These are phyloP conservation scores for Glaucopsyche alexis DNA, from an alignment of 2,888 invertebrate genomes.

Conservation along the genomic window DNA sequence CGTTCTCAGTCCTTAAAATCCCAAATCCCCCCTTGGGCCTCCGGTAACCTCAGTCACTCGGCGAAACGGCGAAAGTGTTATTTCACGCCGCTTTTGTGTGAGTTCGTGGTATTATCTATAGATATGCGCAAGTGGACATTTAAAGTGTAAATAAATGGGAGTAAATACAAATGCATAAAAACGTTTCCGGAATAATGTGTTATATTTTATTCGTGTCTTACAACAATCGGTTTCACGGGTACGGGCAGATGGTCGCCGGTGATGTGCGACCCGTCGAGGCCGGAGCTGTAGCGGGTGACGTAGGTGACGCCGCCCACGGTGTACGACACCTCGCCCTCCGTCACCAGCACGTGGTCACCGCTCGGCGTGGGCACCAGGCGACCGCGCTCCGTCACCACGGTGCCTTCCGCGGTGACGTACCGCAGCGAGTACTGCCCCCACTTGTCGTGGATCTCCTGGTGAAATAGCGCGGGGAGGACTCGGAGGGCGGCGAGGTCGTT, in stretches of 20 bases:
- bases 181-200: no score
- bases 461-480: conserved; percentile 45
- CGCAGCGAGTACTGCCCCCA: conserved; percentile 52
- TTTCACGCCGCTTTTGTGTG: no score
- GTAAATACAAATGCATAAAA: no score
- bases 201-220: neutral
- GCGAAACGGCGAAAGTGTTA: no score
- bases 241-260: conserved; percentile 50
- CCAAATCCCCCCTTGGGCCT: no score
- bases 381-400: conserved; percentile 50
- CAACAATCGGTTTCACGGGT: conserved; percentile 44
- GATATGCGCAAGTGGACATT: no score
- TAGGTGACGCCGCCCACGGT: conserved; percentile 56
- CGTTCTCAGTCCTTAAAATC: no score
- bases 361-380: conserved; percentile 48
- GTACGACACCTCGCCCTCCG: conserved; percentile 56
- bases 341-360: conserved; percentile 49
- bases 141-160: no score
- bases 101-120: no score
- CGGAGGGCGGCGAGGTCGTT: neutral
- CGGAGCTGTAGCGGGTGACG: conserved; percentile 55
- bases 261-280: conserved; percentile 51
- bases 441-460: conserved; percentile 54
- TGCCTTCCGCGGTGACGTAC: conserved; percentile 57
- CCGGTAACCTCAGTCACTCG: no score